Conservation (phyloP, 2,888 invertebrate species). For the Microchrysa polita region DNA sequence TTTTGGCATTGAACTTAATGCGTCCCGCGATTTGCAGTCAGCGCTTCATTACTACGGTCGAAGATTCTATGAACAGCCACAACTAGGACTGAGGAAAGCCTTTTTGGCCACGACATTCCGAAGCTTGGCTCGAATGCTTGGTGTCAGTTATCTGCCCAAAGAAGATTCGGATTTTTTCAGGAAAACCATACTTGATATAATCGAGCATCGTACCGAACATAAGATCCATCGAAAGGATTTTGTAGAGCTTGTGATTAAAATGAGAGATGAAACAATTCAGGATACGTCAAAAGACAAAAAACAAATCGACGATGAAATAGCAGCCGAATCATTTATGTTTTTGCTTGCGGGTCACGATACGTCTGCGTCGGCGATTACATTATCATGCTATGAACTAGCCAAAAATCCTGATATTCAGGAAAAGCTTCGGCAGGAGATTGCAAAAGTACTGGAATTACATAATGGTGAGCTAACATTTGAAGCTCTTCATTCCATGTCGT, state of each 20-base stretch:
- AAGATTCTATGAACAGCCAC: no score
- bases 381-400: conserved; percentile 51
- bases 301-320: conserved; percentile 56
- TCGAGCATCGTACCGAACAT: conserved; percentile 60
- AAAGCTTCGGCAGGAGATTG: neutral
- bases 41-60: no score
- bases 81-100: no score
- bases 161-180: conserved; percentile 57
- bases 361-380: conserved; percentile 70
- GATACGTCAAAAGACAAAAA: neutral
- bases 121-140: conserved; percentile 7
- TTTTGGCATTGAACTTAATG: conserved; percentile 63
- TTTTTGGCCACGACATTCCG: no score
- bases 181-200: conserved; percentile 59
- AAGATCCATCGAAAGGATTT: conserved; percentile 65
- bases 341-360: conserved; percentile 70
- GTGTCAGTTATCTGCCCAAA: conserved; percentile 52
- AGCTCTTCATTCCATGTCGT: neutral
- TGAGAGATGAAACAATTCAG: no score
- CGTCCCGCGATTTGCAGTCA: no score
- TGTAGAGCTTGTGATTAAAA: conserved; percentile 66
- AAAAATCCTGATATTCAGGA: conserved; percentile 2
- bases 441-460: neutral
- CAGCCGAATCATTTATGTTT: conserved; percentile 60
- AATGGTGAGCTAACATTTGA: neutral